Base-by-base conservation (phyloP, 2,888 invertebrate genomes). In the Chrysomela aeneicollis region DNA sequence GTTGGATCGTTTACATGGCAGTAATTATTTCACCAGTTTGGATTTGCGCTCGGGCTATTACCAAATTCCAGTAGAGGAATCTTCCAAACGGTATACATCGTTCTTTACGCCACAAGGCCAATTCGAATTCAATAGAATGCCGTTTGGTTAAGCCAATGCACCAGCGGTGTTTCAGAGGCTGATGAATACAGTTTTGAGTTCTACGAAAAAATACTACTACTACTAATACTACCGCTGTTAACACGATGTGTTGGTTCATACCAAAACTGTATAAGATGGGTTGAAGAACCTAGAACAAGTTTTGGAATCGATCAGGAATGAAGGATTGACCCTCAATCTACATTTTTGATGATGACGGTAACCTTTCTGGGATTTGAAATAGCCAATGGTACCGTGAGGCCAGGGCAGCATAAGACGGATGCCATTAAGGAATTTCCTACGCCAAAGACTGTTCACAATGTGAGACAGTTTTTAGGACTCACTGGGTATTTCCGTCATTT, bases 131-230 rank as follows among this genome's bases (percentile, higher is more conserved):
- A 53, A 71, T 3, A 6, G 50, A 6, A 15, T 59, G 30, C 59
- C 59, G 1, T 59, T 59, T 59, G 59, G 59, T 19, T 8, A 49
- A 10, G n/a, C 32, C 1, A 80, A 80, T 57, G 77, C 78, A 0
- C 78, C 78, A 2, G 70, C 71, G 21, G 75, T 76, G 12, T 82
- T 79, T 67, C 77, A 78, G 59, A 59, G 75, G 22, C 64, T 75
- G 1, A 62, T 66, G 30, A 66, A 59, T 47, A 30, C 42, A 15
- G 51, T 63, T 17, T 32, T 63, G 2, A 30, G 17, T 21, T 49
- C 54, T 18, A 10, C 51, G 10, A 37, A 50, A 18, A n/a, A n/a
- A n/a, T n/a, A n/a, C n/a, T n/a, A n/a, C n/a, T n/a, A n/a, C n/a
- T n/a, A n/a, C n/a, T n/a, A 17, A 19, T 21, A 26, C 49, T 1